Conservation (phyloP, 1,140 invertebrate species). For the Drosophila ironensis region DNA sequence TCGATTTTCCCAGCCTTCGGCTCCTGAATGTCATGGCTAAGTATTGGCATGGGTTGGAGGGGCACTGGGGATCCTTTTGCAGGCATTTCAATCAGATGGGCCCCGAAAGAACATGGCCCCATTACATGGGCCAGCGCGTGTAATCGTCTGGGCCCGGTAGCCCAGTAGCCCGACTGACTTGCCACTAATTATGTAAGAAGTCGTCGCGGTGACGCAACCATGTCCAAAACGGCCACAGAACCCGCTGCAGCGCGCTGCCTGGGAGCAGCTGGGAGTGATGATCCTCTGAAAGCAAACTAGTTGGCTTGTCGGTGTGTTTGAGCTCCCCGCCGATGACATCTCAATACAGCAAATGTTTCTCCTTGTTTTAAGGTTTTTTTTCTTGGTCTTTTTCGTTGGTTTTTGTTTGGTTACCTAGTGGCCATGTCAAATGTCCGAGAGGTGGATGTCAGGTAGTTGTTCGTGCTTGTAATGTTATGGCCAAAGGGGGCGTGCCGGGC, state of each 20-base stretch:
- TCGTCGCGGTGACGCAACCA: slow-evolving; percentile 6
- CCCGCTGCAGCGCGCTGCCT: too few species aligned
- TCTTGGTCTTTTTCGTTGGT: not conserved
- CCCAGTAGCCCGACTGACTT: not conserved
- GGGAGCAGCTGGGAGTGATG: not conserved
- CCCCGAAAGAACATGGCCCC: slow-evolving; percentile 56
- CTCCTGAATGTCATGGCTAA: not conserved
- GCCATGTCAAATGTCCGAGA: slow-evolving; percentile 75
- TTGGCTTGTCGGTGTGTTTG: slow-evolving; percentile 53
- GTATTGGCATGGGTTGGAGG: slow-evolving; percentile 1
- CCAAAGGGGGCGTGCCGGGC: not conserved
- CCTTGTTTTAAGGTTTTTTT: not conserved
- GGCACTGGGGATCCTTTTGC: slow-evolving; percentile 3
- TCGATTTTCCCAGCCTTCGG: not conserved
- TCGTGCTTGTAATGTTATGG: not conserved
- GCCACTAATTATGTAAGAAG: slow-evolving; percentile 67
- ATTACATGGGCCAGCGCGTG: slow-evolving; percentile 69
- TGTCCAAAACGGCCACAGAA: too few species aligned
- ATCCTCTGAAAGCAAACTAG: slow-evolving; percentile 37
- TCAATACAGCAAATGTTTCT: slow-evolving; percentile 49
- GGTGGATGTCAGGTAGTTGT: slow-evolving; percentile 39
- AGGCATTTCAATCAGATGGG: slow-evolving; percentile 66
- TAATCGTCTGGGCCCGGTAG: slow-evolving; percentile 51
- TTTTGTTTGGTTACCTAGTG: slow-evolving; percentile 10
- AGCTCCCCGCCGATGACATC: slow-evolving; percentile 59